phyloP scores from a whole-genome alignment of 2,888 invertebrate genomes.

The Temnothorax ravouxi region DNA sequence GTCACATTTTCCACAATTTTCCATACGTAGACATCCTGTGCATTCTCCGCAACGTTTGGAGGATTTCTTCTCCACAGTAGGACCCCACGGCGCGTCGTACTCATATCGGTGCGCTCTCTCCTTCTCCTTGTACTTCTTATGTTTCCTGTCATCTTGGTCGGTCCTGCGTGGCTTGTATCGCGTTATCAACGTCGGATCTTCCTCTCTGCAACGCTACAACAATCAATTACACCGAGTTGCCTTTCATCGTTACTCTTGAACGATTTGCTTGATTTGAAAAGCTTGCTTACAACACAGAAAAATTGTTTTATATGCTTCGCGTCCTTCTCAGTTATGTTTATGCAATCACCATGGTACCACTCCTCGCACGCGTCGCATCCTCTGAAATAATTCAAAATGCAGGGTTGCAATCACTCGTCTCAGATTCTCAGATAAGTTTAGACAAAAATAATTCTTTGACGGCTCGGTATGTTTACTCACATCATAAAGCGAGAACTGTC shows the following conservation, averaged over 20 bases:
- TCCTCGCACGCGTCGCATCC: constrained; percentile 99
- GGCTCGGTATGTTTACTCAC: constrained; percentile 87
- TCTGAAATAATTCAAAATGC: constrained; percentile 86
- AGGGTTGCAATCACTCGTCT: background rate
- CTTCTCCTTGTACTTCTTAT: constrained; percentile 86
- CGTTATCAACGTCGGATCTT: constrained; percentile 91
- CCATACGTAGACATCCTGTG: constrained; percentile 90
- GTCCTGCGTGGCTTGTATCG: constrained; percentile 83
- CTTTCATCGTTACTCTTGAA: background rate
- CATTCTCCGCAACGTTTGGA: constrained; percentile 91
- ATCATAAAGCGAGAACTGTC: constrained; percentile 99
- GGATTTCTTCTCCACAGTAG: constrained; percentile 80
- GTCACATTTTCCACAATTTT: constrained; percentile 92
- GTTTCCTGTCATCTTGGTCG: constrained; percentile 82
- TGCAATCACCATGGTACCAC: constrained; percentile 99
- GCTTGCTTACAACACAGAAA: constrained; percentile 90
- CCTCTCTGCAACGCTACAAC: constrained; percentile 91
- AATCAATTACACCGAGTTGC: constrained; percentile 4
- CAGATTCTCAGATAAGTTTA: background rate
- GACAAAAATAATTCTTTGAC: background rate
- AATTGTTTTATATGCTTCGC: constrained; percentile 97
- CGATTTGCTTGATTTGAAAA: background rate
- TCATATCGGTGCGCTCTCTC: constrained; percentile 81
- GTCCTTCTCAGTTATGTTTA: constrained; percentile 97
- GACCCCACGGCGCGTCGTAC: constrained; percentile 82